Base-by-base conservation (phyloP, 92 coral and sea anemone species). In the Paramuricea clavata region DNA sequence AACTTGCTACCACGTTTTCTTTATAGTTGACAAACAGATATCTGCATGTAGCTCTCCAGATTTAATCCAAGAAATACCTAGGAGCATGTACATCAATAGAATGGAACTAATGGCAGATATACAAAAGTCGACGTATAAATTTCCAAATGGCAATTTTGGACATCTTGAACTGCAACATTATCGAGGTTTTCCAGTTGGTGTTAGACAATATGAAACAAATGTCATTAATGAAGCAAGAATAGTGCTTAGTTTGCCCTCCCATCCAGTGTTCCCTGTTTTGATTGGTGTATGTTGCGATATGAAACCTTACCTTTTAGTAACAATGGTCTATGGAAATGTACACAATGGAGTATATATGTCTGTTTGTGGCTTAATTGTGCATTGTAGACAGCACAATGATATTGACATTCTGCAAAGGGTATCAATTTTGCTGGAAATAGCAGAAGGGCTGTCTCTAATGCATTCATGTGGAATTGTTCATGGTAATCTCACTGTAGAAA, bases 401-500 rank as follows among this genome's bases (percentile, higher is more conserved):
- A 30, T 69, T 69, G 74, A 28, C n/a, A 28, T 69, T 69, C 16
- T 28, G 15, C 74, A 26, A 26, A 28, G 74, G 74, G 21, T 31
- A 26, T 69, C 74, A 69, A 69, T 69, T 33, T 26, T 69, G 42
- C 16, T 69, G 16, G 74, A 69, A 1, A 69, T 69, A 26, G 74
- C 74, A 69, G 74, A 69, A 69, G 74, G 74, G 0, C 42, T 69
- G 12, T 28, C 5, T 0, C 22, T 26, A 26, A 69, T 69, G 74
- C 74, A 69, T 69, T 69, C 42, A 6, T 6, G 42, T 69, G 74
- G 74, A 5, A 28, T 69, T 69, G 42, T 69, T 69, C 74, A 69
- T 69, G 74, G 74, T 26, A 19, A 69, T 8, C 12, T 69, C 15
- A 69, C 6, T 1, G 74, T 43, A 31, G 74, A 69, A 33, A 69